Percentiles rank a stretch among this genome's conserved stretches.
Conservation (phyloP, 2,888 invertebrate genomes). For the Acronicta psi region DNA sequence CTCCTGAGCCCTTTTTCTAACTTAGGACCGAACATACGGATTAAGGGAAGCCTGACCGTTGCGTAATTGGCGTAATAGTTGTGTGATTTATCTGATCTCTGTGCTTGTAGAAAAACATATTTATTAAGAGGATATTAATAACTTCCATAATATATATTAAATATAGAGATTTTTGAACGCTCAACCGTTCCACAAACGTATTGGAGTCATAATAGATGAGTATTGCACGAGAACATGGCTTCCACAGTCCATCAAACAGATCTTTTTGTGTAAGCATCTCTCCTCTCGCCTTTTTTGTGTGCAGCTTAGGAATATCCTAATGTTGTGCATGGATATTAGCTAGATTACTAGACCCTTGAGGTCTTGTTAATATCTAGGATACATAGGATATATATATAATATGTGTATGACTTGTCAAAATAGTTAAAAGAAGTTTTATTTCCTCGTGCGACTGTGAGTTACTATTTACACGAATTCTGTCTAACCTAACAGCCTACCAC, state of each 20-base stretch:
- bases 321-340: too few species aligned
- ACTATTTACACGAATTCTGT: background rate
- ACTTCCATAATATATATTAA: background rate
- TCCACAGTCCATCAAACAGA: too few species aligned
- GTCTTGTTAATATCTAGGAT: too few species aligned
- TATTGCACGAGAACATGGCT: too few species aligned
- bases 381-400: too few species aligned
- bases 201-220: too few species aligned
- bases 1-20: conserved; percentile 81
- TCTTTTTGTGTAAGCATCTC: too few species aligned
- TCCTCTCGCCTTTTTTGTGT: too few species aligned
- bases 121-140: conserved; percentile 10
- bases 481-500: conserved; percentile 5
- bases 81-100: conserved; percentile 78
- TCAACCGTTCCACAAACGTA: too few species aligned
- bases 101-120: conserved; percentile 45
- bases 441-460: background rate
- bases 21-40: conserved; percentile 75
- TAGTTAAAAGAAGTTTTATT: background rate
- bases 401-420: background rate
- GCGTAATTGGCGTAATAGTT: conserved; percentile 87
- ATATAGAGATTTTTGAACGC: background rate
- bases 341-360: too few species aligned
- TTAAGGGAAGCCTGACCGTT: conserved; percentile 81
- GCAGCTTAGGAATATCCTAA: too few species aligned